These are phyloP conservation scores for Pomacea canaliculata DNA, from an alignment of 2,888 invertebrate genomes.

Conservation along the genomic window DNA sequence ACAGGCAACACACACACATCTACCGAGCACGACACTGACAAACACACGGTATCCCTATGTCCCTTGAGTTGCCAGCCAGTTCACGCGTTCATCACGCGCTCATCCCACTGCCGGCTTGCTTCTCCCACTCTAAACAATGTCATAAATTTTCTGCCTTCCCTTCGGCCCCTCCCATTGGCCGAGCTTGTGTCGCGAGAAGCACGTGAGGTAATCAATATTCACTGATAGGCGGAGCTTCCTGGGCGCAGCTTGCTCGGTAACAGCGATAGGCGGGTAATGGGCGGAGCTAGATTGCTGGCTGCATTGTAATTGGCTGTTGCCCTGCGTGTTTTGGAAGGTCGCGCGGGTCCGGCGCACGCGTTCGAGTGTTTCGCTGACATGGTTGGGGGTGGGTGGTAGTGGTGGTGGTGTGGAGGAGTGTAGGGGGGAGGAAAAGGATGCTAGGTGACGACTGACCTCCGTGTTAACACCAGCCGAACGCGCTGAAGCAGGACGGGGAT, in stretches of 20 bases:
- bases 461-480: no score
- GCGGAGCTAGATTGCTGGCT: constrained; percentile 10
- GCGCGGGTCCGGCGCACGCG: not conserved
- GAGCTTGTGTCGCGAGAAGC: constrained; percentile 6
- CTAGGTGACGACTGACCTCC: no score
- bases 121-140: constrained; percentile 17
- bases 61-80: not conserved
- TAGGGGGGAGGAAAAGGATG: no score
- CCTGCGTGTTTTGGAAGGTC: not conserved
- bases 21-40: not conserved
- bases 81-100: not conserved
- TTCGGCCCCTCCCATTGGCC: constrained; percentile 29
- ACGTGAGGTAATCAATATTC: constrained; percentile 36
- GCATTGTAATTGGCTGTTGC: not conserved
- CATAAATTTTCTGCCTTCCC: constrained; percentile 14
- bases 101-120: constrained; percentile 6
- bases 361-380: not conserved
- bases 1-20: constrained; percentile 8
- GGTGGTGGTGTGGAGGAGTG: no score
- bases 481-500: no score
- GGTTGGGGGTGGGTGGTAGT: not conserved
- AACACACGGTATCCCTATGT: constrained; percentile 17
- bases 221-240: constrained; percentile 28
- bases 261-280: constrained; percentile 5
- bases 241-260: constrained; percentile 7